Base-by-base conservation (phyloP, 1,140 invertebrate species). In the Procambarus virginalis region DNA sequence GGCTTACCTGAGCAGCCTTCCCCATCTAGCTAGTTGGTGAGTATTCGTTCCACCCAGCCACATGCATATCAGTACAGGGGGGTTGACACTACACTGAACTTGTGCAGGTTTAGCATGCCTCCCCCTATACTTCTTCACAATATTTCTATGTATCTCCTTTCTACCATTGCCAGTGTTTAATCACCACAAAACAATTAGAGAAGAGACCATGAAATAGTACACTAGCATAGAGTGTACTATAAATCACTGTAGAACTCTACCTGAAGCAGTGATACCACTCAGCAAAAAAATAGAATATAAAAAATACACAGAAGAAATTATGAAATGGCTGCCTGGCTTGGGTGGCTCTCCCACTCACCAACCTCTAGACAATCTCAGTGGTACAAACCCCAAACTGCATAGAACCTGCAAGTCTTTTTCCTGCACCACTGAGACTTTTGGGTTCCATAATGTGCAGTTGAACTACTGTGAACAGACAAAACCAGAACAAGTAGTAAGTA, bases 401-500 rank as follows among this genome's bases (percentile, higher is more conserved):
- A 86, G 86, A 89, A 58, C 73, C 68, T 82, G 80, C 22, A 68
- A 76, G 78, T 55, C 45, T 20, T 77, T 83, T 77, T 83, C 46
- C 55, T 87, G 86, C 51, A 73, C 88, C 88, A 89, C 88, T 78
- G 75, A 89, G 81, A 84, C 48, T 34, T 68, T 17, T 68, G 88
- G 88, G 88, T 89, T 84, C 82, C 88, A 89, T 77, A 76, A 51
- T 89, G 88, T 89, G 88, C 88, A 89, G 88, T 78, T 89, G 88
- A 89, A 78, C 88, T 89, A 89, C 88, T 89, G 88, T 89, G 88
- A 89, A 89, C 86, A 88, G 88, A 89, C 88, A 89, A 89, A 89
- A 89, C 88, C 81, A 89, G 88, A 89, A 89, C 88, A 89, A 89
- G 88, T 89, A 89, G 81, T 84, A 90, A 90, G 89, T 90, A 90